Base-by-base conservation (phyloP, 2,888 invertebrate genomes). In the Apomyelois bistriatella region DNA sequence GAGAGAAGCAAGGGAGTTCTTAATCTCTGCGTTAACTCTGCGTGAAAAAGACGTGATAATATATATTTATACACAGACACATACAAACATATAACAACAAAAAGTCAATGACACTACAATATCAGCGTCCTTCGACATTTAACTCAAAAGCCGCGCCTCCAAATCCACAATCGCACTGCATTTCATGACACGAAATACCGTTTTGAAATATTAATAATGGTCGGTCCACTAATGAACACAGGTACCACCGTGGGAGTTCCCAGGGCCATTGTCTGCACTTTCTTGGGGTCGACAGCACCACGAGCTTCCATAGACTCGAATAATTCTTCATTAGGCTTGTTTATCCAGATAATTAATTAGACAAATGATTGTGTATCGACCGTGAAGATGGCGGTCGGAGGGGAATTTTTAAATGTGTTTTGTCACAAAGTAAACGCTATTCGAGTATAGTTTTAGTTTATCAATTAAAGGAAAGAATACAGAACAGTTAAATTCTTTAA, bases 131-230 rank as follows among this genome's bases (percentile, higher is more conserved):
- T 35, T 35, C 15, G 16, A 16, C 12, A 36, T 48, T 16, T 17
- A 17, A 37, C 48, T 9, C 37, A 22, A 36, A 47, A 36, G 35
- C 15, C 13, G 1, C n/a, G 9, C 10, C 37, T 10, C 15, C 46
- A 28, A n/a, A 46, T 10, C 32, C 13, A 32, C 46, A 46, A 46
- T 46, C 35, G 46, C 32, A 16, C 56, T 59, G 59, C 59, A 58
- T 59, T 57, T 55, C 59, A 57, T 57, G 66, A 73, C 76, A 77
- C 71, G 73, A 71, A 76, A 76, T 85, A 85, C 86, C 85, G 87
- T 86, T 86, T 76, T 74, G 76, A 81, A 82, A 84, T 87, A 87
- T 85, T 85, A 87, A 85, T 86, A 86, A 82, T 74, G 74, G 74
- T 74, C 70, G 72, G 69, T 72, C 74, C 80, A 77, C 82, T 84